Percentiles rank a stretch among this genome's conserved stretches.
These are phyloP conservation scores for Zosterops borbonicus DNA, from an alignment of 2,113 vertebrate genomes.

Conservation along the genomic window DNA sequence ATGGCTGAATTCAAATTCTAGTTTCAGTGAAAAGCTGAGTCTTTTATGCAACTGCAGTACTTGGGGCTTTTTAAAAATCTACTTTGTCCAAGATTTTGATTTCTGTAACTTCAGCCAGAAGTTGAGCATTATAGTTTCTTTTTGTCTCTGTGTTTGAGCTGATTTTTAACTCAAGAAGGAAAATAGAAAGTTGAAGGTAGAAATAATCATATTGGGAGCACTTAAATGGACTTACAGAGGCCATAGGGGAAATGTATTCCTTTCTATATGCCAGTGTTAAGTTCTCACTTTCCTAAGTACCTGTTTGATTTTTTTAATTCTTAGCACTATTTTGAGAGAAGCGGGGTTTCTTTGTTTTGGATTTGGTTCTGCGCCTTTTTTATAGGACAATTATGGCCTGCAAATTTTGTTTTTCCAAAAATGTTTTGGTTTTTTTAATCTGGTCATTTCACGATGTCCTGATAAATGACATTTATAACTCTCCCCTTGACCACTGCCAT, in stretches of 20 bases:
- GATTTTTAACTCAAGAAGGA: not conserved
- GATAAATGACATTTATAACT: not conserved
- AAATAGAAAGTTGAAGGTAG: not conserved
- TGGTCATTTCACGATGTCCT: not conserved
- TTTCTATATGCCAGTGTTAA: not conserved
- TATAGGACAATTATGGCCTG: not conserved
- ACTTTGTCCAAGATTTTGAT: not conserved
- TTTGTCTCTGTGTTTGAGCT: not conserved
- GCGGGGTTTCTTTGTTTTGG: not conserved
- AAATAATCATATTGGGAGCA: not conserved
- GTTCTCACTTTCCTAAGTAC: not conserved
- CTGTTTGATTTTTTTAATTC: not conserved
- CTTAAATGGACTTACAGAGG: not conserved
- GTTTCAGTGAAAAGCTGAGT: not conserved
- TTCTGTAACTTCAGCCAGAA: not conserved
- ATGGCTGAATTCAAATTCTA: not conserved
- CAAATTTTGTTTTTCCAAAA: not conserved
- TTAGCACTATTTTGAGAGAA: not conserved
- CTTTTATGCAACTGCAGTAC: not conserved
- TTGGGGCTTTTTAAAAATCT: not conserved
- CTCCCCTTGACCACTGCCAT: not conserved
- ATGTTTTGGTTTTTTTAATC: not conserved
- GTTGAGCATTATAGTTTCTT: not conserved
- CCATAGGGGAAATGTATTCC: not conserved
- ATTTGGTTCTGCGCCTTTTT: not conserved